Percentiles rank a stretch among this genome's conserved stretches.
phyloP scores from a whole-genome alignment of 2,113 vertebrate genomes.

The Phalacrocorax aristotelis region DNA sequence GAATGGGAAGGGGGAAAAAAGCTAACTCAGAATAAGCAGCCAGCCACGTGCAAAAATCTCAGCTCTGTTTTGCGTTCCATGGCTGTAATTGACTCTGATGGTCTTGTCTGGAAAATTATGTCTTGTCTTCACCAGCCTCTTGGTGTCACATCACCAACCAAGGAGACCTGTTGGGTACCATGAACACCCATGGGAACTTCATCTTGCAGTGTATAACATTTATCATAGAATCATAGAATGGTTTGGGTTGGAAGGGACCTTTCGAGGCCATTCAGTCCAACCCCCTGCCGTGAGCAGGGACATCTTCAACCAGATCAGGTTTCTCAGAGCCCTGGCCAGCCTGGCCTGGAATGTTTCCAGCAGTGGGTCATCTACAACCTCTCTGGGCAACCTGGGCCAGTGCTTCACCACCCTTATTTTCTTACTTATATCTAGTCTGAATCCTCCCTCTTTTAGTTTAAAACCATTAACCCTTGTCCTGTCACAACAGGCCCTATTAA shows the following conservation, averaged over 20 bases:
- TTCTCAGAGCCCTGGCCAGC: background rate
- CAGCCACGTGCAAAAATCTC: background rate
- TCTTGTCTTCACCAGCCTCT: accelerated
- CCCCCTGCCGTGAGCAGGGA: background rate
- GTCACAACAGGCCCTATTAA: background rate
- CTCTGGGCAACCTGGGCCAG: background rate
- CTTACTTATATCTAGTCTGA: background rate
- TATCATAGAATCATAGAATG: background rate
- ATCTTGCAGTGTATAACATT: accelerated
- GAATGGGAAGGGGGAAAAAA: background rate
- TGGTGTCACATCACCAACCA: background rate
- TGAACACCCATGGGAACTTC: background rate
- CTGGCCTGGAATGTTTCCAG: background rate
- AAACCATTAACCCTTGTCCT: background rate
- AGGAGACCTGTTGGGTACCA: background rate
- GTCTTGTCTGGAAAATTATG: background rate
- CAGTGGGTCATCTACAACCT: no score
- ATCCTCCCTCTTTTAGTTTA: background rate
- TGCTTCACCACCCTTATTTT: background rate
- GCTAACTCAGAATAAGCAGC: background rate
- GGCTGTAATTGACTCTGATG: background rate
- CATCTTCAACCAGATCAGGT: background rate
- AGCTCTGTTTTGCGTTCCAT: background rate
- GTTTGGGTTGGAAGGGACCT: background rate
- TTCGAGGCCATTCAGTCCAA: background rate